Evolutionary conservation across 2,113 vertebrate species (phyloP).

Genomic region (Vulpes vulpes): DNA sequence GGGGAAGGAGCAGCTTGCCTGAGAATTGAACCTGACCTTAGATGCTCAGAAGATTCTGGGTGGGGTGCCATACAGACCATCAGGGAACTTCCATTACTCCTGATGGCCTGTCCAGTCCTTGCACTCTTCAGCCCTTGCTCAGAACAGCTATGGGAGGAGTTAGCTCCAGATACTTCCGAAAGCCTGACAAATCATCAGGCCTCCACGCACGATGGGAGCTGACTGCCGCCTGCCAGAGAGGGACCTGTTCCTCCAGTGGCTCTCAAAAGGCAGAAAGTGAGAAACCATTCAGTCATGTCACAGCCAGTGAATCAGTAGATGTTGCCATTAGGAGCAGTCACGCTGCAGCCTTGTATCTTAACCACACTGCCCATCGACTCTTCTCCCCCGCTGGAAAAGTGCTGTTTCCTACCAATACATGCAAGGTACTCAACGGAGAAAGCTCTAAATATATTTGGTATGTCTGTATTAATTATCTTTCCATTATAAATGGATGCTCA

Average conservation of each 20-base stretch:
- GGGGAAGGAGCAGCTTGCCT: neutral
- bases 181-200: neutral
- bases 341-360: neutral
- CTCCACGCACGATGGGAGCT: neutral
- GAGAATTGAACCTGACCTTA: neutral
- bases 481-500: conserved; percentile 30
- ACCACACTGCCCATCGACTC: neutral
- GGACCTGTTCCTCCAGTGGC: neutral
- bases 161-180: neutral
- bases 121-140: neutral
- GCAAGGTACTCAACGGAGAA: neutral
- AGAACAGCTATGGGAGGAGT: neutral
- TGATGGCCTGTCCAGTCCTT: neutral
- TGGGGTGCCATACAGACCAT: neutral
- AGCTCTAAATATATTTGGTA: neutral
- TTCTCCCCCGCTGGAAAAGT: neutral
- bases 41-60: neutral
- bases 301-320: neutral
- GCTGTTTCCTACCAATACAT: neutral
- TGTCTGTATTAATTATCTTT: conserved; percentile 41
- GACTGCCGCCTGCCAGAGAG: neutral
- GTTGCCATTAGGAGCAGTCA: neutral
- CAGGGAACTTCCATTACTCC: neutral
- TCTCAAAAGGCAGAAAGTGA: conserved; percentile 17
- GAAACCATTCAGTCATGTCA: neutral